Evolutionary conservation across 2,113 vertebrate genomes (phyloP).

Genomic region (Chinchilla lanigera): DNA sequence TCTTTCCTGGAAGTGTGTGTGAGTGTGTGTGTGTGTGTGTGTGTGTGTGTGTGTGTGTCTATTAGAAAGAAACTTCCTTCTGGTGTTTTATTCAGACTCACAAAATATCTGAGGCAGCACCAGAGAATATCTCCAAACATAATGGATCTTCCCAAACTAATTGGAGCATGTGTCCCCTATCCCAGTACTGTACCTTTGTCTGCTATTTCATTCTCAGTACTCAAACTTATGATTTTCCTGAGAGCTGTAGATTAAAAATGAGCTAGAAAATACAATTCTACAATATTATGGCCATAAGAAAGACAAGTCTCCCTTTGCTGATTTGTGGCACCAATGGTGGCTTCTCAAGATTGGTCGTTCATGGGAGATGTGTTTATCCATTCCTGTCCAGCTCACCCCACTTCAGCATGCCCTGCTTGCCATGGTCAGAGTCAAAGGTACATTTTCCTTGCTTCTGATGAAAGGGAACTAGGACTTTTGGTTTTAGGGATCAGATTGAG

Average conservation of each 20-base stretch:
- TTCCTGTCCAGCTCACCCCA: neutral
- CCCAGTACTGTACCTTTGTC: neutral
- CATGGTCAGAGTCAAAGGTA: neutral
- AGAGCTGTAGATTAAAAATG: neutral
- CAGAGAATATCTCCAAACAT: neutral
- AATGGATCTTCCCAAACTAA: neutral
- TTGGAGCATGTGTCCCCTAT: accelerated
- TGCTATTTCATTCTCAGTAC: neutral
- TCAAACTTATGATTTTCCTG: neutral
- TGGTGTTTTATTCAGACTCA: neutral
- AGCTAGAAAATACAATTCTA: neutral
- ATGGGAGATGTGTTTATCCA: neutral
- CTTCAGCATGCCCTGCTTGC: neutral
- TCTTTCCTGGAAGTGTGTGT: neutral
- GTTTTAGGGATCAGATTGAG: constrained; percentile 56
- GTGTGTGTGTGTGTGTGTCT: neutral
- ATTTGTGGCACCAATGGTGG: constrained; percentile 10
- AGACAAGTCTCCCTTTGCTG: neutral
- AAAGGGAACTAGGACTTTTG: constrained; percentile 65
- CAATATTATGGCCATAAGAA: neutral
- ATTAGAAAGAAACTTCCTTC: neutral
- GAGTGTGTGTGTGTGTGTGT: neutral
- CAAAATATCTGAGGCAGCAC: neutral
- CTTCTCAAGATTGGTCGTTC: constrained; percentile 55
- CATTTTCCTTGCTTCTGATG: constrained; percentile 48